Evolutionary conservation across 1,140 invertebrate species (phyloP), one percentile per base, ranked within the genome.

Genomic region (Triops cancriformis): DNA sequence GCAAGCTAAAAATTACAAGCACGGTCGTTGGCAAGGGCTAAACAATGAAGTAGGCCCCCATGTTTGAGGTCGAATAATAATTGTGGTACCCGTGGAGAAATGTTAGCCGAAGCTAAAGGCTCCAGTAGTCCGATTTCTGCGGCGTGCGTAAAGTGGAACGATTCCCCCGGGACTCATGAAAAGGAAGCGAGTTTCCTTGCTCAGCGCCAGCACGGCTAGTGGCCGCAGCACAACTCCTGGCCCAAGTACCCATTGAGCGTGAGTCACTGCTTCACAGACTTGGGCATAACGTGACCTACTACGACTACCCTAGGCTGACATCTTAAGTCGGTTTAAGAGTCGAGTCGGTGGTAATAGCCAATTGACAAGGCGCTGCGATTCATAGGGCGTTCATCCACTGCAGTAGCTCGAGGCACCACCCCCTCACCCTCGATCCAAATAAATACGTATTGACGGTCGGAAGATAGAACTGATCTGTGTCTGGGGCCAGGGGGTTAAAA

Each of bases 121-220:
- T 64, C 14, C 14, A 64, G 0, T 23, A 64, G 51, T 64, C 51
- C 51, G 51, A 64, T 64, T 37, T 64, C 51, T 64, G 9, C 51
- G 51, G 51, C 51, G 51, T 64, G 51, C 51, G 51, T 64, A 64
- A 64, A 64, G 51, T 64, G 51, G 51, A 64, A 64, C 51, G 51
- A 64, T 64, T 64, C 51, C 51, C 3, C 5, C 6, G 51, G 14
- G 51, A 64, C 51, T 64, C 51, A 23, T 64, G 51, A 64, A 64
- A 64, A 64, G 51, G 51, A 64, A 64, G 51, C 51, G 51, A 64
- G 51, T 64, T 64, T 64, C 51, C 51, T 64, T 64, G 51, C 51
- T 64, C 51, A 64, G 51, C 51, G 14, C 51, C 51, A 64, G 14
- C 51, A 64, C 51, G n/a, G 51, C 51, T 64, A 64, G 51, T 64